Base-by-base conservation (phyloP, 2,888 invertebrate genomes). In the Erebia aethiops region DNA sequence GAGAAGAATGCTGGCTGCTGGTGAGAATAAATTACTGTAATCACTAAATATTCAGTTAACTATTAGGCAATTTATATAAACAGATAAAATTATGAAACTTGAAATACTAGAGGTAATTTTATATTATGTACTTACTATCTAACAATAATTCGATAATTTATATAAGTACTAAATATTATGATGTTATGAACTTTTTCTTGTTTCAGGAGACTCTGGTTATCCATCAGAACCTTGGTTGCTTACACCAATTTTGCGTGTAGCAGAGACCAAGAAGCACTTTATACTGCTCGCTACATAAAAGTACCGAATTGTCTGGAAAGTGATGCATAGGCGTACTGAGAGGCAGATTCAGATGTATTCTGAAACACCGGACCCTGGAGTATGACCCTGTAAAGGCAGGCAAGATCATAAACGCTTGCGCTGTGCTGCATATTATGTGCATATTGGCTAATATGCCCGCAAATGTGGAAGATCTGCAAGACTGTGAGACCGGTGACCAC, bases 171-270 rank as follows among this genome's bases (percentile, higher is more conserved):
- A 49, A 14, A 49, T 21, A 7, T 21, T 0, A 56, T 56, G 1
- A 13, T 56, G 11, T 56, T 56, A 21, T 56, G 21, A 56, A 54
- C 26, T 54, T 56, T 56, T 56, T 56, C 11, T 56, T 26, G 56
- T 56, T 56, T 56, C 56, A 56, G 21, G 21, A 21, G 56, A 56
- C 26, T n/a, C n/a, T 57, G 56, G 26, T 26, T 57, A 26, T 26
- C 26, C 56, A 26, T 57, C 5, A 3, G 56, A 57, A 57, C 26
- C 56, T 21, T 57, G 56, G 56, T 26, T 57, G 13, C 56, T 57
- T 1, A 57, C 56, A 26, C 26, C 56, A 11, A 57, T 57, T 26
- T 26, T 57, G 26, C 5, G 26, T 13, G 56, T 14, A 21, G 21
- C 26, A 57, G 14, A 57, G 26, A 26, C 56, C 56, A 57, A 26